Evolutionary conservation across 23 tunicate genomes (phyloP), one percentile per base, ranked within the genome.

Genomic region (Halocynthia roretzi): DNA sequence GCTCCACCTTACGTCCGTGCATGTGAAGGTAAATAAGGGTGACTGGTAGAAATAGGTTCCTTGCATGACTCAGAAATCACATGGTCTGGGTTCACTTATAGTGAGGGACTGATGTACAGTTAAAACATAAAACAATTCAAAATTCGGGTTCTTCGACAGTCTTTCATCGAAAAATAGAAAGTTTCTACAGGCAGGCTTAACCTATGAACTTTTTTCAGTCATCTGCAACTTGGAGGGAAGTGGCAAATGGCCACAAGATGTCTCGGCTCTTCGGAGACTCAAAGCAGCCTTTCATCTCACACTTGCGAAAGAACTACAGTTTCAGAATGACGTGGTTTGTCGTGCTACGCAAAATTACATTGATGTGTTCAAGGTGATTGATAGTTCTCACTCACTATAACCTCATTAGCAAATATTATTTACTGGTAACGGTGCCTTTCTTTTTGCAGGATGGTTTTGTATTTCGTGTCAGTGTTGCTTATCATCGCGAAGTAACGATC

Each of bases 161-260:
- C n/a, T n/a, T n/a, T n/a, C n/a, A n/a, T n/a, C n/a, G n/a, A n/a
- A n/a, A n/a, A n/a, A n/a, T n/a, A n/a, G n/a, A n/a, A n/a, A n/a
- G n/a, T n/a, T n/a, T n/a, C n/a, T n/a, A n/a, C n/a, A n/a, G n/a
- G n/a, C n/a, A n/a, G n/a, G n/a, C n/a, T n/a, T n/a, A n/a, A n/a
- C n/a, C n/a, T n/a, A n/a, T n/a, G n/a, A n/a, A n/a, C 20, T 56
- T 11, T 23, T 23, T 15, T 7, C 58, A 85, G 90, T 92, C 11
- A 44, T 85, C 14, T 92, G 98, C 70, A 57, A 76, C 67, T 56
- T 92, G 80, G 98, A 92, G 58, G 85, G 98, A 8, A 85, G 91
- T 68, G 85, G 92, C 18, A 78, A 78, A 58, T 92, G 98, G 98
- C 98, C 98, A 23, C 76, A 92, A 53, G 91, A 86, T 52, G 80